phyloP scores from a whole-genome alignment of 2,797 vertebrate species.

The Gymnoscopelus microlampas region DNA sequence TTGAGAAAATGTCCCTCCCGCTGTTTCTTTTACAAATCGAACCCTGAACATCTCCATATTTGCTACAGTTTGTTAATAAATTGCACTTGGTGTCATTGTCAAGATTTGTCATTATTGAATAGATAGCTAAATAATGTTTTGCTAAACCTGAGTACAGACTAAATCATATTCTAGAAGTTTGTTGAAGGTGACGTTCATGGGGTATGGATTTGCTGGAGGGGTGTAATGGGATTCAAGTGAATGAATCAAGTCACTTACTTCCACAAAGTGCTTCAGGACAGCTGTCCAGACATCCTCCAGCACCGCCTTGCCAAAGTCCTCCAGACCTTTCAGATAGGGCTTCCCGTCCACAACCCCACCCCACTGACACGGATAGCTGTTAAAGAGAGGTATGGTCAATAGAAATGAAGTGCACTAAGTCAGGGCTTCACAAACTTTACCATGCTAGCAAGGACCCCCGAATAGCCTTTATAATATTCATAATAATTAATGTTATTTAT shows the following conservation, averaged over 20 bases:
- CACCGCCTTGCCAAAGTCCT: conserved; percentile 81
- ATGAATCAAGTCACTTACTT: conserved; percentile 69
- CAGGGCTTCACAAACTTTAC: too few species aligned
- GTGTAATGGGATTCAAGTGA: neutral
- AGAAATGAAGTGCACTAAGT: too few species aligned
- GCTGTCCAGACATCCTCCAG: conserved; percentile 85
- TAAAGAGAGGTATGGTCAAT: neutral
- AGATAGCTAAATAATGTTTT: neutral
- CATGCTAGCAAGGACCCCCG: too few species aligned
- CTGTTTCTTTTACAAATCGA: too few species aligned
- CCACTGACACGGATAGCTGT: conserved; percentile 86
- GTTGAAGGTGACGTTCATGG: neutral
- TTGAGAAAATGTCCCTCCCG: too few species aligned
- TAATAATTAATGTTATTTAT: too few species aligned
- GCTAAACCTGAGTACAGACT: neutral
- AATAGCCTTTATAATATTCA: too few species aligned
- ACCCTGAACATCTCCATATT: too few species aligned
- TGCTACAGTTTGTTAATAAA: too few species aligned
- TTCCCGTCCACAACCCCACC: conserved; percentile 81
- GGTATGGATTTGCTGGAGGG: neutral
- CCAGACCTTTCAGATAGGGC: conserved; percentile 82
- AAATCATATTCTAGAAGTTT: neutral
- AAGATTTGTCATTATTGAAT: neutral
- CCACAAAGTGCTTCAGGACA: conserved; percentile 77
- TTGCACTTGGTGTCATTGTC: neutral